These are phyloP conservation scores for Heliconius ismenius DNA, from an alignment of 2,888 invertebrate genomes.

Conservation along the genomic window DNA sequence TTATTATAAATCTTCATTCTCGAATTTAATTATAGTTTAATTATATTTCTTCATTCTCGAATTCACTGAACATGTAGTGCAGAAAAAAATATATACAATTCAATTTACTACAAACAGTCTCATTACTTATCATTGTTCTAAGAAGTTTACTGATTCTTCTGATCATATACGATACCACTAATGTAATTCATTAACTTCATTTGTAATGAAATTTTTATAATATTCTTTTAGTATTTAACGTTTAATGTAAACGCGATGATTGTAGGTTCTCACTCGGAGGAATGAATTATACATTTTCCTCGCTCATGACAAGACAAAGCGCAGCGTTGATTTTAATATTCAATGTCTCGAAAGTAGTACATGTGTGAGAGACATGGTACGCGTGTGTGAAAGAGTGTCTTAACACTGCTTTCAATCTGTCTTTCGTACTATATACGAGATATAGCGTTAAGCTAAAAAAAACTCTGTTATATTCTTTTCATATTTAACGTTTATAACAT, in stretches of 20 bases:
- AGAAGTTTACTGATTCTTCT: not conserved
- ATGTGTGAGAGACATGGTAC: too few species aligned
- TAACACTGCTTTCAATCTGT: not conserved
- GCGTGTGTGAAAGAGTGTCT: not conserved
- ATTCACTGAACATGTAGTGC: not conserved
- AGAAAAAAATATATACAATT: conserved; percentile 1
- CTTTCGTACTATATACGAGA: not conserved
- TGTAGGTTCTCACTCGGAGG: too few species aligned
- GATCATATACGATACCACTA: not conserved
- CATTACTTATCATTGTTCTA: conserved; percentile 1
- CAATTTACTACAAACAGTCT: not conserved
- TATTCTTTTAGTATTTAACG: not conserved
- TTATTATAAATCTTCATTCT: not conserved
- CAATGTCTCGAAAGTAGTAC: not conserved
- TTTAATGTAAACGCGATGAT: too few species aligned
- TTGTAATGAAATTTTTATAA: not conserved
- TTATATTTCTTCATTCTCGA: conserved; percentile 5
- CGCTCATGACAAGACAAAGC: too few species aligned
- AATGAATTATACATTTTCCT: too few species aligned
- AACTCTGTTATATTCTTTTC: not conserved
- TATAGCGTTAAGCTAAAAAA: too few species aligned
- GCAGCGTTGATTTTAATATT: too few species aligned
- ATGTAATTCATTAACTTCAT: not conserved
- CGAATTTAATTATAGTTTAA: not conserved
- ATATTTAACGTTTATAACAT: not conserved